Percentiles rank a stretch among this genome's conserved stretches.
Conservation (phyloP, 2,888 invertebrate species). For the Eupithecia subfuscata region DNA sequence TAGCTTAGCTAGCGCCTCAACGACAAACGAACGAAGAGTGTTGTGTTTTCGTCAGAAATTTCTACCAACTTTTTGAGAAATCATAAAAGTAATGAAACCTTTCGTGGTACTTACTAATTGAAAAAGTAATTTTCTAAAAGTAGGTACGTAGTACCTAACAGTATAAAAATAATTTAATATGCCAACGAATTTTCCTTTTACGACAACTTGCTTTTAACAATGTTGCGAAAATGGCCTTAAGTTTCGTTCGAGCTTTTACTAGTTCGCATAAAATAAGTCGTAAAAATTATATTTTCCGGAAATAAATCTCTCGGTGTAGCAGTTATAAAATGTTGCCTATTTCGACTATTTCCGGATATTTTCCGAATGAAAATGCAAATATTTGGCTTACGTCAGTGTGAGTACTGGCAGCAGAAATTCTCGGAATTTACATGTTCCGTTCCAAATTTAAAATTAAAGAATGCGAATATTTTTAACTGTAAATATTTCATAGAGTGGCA, state of each 20-base stretch:
- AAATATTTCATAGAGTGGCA: not conserved
- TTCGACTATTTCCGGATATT: constrained; percentile 5
- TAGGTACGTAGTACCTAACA: not conserved
- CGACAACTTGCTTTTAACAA: constrained; percentile 1
- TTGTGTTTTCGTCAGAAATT: not conserved
- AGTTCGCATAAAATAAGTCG: constrained; percentile 12
- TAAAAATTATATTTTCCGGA: constrained; percentile 7
- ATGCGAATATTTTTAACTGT: not conserved
- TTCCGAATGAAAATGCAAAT: constrained; percentile 15
- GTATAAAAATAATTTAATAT: not conserved
- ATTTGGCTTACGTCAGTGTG: constrained; percentile 8
- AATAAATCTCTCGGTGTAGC: constrained; percentile 6
- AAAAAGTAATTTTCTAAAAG: not conserved
- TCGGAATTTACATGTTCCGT: constrained; percentile 13
- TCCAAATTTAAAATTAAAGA: constrained; percentile 6
- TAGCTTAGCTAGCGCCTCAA: not conserved
- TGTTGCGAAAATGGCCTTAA: constrained; percentile 14
- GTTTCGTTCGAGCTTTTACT: constrained; percentile 14
- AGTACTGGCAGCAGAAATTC: constrained; percentile 9
- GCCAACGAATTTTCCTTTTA: not conserved
- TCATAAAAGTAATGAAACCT: not conserved
- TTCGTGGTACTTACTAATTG: no score
- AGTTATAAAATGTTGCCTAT: not conserved
- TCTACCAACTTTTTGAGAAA: not conserved
- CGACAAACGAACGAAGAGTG: not conserved